These are phyloP conservation scores for Hoplodrina blanda DNA, from an alignment of 2,888 invertebrate genomes.

Conservation along the genomic window DNA sequence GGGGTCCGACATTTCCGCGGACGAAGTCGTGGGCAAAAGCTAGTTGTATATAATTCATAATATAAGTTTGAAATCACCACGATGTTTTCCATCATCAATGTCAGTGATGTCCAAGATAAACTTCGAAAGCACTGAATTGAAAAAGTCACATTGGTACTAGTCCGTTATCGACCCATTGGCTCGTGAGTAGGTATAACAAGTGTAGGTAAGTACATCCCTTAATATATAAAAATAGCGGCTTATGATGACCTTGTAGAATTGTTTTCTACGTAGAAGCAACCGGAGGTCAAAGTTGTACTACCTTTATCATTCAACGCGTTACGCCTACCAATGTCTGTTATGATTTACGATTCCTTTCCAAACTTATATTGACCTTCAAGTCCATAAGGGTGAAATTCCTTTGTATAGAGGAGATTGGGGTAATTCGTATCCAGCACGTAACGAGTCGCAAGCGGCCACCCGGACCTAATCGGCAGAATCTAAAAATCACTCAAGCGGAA, in stretches of 20 bases:
- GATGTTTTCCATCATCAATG: too few species aligned
- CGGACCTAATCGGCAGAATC: conserved; percentile 36
- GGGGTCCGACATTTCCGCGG: too few species aligned
- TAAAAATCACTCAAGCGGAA: conserved; percentile 46
- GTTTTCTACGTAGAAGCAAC: not conserved
- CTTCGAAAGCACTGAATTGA: too few species aligned
- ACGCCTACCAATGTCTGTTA: conserved; percentile 34
- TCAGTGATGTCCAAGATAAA: too few species aligned
- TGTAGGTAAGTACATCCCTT: too few species aligned
- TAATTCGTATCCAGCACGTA: not conserved
- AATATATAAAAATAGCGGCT: not conserved
- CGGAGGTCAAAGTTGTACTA: conserved; percentile 25
- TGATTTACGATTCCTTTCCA: conserved; percentile 48
- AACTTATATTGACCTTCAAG: conserved; percentile 17
- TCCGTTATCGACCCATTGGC: too few species aligned
- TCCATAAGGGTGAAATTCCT: conserved; percentile 15
- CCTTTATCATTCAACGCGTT: conserved; percentile 29
- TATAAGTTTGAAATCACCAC: too few species aligned
- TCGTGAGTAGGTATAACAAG: too few species aligned
- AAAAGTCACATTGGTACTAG: too few species aligned
- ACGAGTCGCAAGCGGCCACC: conserved; percentile 28
- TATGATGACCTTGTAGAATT: not conserved
- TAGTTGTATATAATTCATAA: too few species aligned
- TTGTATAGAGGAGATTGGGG: conserved; percentile 15
- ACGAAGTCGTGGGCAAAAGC: too few species aligned